Evolutionary conservation across 2,888 invertebrate species (phyloP).

Genomic region (Tenthredo distinguenda): DNA sequence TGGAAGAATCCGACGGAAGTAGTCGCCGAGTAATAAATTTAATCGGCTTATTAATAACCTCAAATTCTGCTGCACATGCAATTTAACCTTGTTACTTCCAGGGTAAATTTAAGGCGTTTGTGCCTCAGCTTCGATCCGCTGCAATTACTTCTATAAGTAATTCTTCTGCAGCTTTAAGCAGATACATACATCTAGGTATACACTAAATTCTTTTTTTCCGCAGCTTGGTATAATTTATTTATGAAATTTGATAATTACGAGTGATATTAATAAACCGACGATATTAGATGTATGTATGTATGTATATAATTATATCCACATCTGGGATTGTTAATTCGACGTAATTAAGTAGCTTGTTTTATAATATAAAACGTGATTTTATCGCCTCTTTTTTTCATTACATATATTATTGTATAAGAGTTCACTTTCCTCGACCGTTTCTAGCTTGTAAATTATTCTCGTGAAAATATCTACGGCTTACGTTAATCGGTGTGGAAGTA

Average conservation of each 20-base stretch:
- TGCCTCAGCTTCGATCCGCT: background rate
- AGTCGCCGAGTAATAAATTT: conserved; percentile 35
- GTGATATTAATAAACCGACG: background rate
- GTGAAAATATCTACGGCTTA: background rate
- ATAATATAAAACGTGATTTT: background rate
- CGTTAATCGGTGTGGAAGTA: background rate
- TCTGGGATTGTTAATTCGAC: background rate
- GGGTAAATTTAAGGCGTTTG: background rate
- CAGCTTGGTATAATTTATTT: background rate
- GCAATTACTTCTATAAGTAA: background rate
- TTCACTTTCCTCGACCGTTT: background rate
- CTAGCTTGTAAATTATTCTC: background rate
- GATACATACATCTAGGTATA: background rate
- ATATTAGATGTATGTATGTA: background rate
- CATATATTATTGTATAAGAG: background rate
- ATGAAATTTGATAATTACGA: background rate
- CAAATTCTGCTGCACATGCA: conserved; percentile 16
- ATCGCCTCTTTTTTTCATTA: background rate
- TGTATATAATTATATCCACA: background rate
- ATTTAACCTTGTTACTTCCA: background rate
- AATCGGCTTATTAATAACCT: conserved; percentile 30
- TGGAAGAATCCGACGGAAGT: conserved; percentile 38
- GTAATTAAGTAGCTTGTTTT: background rate
- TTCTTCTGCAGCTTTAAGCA: background rate
- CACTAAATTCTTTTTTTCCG: background rate